phyloP scores from a whole-genome alignment of 2,797 vertebrate genomes.

The Ataeniobius toweri region DNA sequence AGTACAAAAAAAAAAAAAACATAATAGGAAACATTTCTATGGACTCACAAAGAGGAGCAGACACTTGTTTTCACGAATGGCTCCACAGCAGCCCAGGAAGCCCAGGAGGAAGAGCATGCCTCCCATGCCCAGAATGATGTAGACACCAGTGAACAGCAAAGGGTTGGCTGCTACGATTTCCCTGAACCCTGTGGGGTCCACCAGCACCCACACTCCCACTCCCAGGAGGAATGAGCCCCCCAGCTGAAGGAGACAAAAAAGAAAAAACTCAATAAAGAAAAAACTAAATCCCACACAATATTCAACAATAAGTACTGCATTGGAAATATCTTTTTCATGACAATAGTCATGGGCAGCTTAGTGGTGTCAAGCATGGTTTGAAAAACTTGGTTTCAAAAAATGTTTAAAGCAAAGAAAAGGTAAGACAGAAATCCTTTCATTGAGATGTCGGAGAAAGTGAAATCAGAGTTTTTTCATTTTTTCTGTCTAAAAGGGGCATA shows the following conservation, averaged over 20 bases:
- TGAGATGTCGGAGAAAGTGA: no score
- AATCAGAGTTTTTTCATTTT: not conserved
- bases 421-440: no score
- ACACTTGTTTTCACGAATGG: conserved; percentile 95
- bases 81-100: conserved; percentile 95
- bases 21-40: conserved; percentile 34
- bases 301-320: not conserved
- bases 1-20: conserved; percentile 39
- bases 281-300: conserved; percentile 8
- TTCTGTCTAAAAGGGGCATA: not conserved
- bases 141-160: conserved; percentile 90
- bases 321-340: no score
- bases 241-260: conserved; percentile 78
- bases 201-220: conserved; percentile 93
- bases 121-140: conserved; percentile 94
- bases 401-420: no score
- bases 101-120: conserved; percentile 94
- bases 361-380: not conserved
- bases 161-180: conserved; percentile 94
- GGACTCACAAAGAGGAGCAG: conserved; percentile 93
- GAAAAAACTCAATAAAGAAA: conserved; percentile 35
- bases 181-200: conserved; percentile 94
- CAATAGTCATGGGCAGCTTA: not conserved
- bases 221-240: conserved; percentile 93
- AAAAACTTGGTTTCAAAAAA: not conserved